Conservation (phyloP, 2,113 vertebrate species). For the Cettia cetti region DNA sequence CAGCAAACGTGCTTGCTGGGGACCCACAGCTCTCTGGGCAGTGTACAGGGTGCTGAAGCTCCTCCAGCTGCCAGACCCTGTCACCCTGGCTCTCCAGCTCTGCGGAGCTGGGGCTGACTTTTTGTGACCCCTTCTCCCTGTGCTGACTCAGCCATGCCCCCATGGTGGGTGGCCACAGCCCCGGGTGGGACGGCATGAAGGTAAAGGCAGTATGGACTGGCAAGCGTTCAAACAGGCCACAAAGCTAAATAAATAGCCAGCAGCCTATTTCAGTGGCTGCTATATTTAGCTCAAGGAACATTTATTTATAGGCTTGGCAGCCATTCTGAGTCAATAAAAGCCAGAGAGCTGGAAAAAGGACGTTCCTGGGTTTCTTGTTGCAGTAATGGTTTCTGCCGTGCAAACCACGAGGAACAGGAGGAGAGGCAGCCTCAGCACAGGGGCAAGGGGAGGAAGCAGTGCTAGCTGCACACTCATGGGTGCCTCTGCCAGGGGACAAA, state of each 20-base stretch:
- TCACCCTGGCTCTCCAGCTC: neutral
- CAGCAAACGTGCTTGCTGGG: neutral
- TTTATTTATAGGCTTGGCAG: conserved; percentile 72
- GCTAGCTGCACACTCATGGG: neutral
- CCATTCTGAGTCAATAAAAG: conserved; percentile 65
- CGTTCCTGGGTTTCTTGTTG: conserved; percentile 39
- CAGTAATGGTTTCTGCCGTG: neutral
- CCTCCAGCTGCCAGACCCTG: neutral
- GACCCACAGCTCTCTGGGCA: neutral
- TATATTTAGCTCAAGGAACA: conserved; percentile 72
- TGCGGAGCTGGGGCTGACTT: neutral
- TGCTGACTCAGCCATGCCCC: neutral
- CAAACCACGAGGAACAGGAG: neutral
- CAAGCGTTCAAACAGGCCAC: conserved; percentile 51
- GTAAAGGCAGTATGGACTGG: conserved; percentile 41
- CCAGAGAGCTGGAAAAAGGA: conserved; percentile 56
- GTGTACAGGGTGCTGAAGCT: neutral
- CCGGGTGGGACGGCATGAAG: neutral
- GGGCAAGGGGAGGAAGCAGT: neutral
- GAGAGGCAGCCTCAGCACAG: neutral
- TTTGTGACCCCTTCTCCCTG: neutral
- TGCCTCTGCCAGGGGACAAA: neutral
- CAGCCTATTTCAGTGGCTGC: conserved; percentile 63
- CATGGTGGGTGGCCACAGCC: neutral
- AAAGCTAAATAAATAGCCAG: conserved; percentile 65